These are phyloP conservation scores for Amia ocellicauda DNA, from an alignment of 2,113 vertebrate species.

Conservation along the genomic window DNA sequence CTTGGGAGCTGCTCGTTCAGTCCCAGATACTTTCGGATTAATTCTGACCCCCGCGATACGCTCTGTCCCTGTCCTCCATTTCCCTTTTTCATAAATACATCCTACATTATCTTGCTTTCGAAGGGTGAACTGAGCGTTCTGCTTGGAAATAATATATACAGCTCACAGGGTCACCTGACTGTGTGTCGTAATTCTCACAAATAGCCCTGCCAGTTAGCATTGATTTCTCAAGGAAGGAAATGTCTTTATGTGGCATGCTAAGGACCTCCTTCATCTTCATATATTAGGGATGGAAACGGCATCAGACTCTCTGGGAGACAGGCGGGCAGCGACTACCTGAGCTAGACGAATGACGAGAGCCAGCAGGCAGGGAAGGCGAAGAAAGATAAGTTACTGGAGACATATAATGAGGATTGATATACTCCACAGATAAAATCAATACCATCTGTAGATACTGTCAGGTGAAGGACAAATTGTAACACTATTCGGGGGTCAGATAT, in stretches of 20 bases:
- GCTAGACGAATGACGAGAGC: neutral
- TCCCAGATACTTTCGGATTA: no score
- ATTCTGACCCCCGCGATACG: no score
- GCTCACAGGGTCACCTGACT: constrained; percentile 47
- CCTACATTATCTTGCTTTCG: neutral
- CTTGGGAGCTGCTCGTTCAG: no score
- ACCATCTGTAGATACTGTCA: constrained; percentile 52
- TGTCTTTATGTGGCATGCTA: constrained; percentile 58
- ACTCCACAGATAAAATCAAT: constrained; percentile 55
- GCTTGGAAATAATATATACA: constrained; percentile 12
- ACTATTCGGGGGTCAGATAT: constrained; percentile 40
- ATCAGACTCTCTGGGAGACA: constrained; percentile 22
- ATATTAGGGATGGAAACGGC: neutral
- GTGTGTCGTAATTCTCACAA: constrained; percentile 64
- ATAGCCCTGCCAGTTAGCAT: constrained; percentile 58
- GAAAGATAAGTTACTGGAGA: constrained; percentile 60
- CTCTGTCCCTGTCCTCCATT: no score
- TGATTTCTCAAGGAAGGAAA: constrained; percentile 60
- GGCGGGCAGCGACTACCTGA: constrained; percentile 24
- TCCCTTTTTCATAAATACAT: neutral
- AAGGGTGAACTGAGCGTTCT: neutral
- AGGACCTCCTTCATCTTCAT: constrained; percentile 1
- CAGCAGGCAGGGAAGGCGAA: constrained; percentile 21
- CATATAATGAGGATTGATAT: constrained; percentile 65
- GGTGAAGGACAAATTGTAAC: constrained; percentile 59